These are phyloP conservation scores for Xestia rhomboidea DNA, from an alignment of 2,888 invertebrate genomes.

Conservation along the genomic window DNA sequence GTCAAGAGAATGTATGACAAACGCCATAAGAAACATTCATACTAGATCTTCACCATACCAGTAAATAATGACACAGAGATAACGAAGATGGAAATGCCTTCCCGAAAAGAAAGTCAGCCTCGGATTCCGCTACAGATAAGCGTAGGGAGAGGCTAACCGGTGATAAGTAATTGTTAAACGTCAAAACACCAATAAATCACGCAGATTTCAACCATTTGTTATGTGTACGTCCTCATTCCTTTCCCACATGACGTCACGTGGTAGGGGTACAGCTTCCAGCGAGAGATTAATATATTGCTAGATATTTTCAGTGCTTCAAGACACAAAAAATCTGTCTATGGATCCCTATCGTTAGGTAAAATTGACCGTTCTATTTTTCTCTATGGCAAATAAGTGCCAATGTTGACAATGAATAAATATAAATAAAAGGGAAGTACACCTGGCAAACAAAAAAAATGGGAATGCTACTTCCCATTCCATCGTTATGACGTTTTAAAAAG, in stretches of 20 bases:
- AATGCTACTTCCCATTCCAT: background rate
- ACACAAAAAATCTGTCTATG: background rate
- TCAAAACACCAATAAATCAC: slow-evolving; percentile 64
- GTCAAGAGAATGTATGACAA: background rate
- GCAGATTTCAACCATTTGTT: slow-evolving; percentile 67
- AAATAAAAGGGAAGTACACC: background rate
- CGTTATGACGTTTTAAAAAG: background rate
- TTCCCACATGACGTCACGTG: slow-evolving; percentile 51
- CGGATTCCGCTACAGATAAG: slow-evolving; percentile 40
- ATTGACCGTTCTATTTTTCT: background rate
- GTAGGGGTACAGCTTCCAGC: slow-evolving; percentile 6
- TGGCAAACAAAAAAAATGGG: background rate
- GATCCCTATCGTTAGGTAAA: background rate
- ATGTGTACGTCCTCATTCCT: slow-evolving; percentile 63
- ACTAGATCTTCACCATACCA: background rate
- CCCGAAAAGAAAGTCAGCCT: slow-evolving; percentile 41
- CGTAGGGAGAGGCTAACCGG: slow-evolving; percentile 20
- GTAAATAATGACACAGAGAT: slow-evolving; percentile 1
- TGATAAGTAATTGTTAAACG: slow-evolving; percentile 49
- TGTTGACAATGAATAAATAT: background rate
- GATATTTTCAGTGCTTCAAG: background rate
- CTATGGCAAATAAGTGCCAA: background rate
- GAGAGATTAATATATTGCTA: background rate
- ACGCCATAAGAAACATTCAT: background rate
- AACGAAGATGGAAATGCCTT: slow-evolving; percentile 28